A percentile compares a stretch with the other conserved stretches of the same genome.
Conservation (phyloP, 2,888 invertebrate genomes). For the Sepioteuthis lessoniana region DNA sequence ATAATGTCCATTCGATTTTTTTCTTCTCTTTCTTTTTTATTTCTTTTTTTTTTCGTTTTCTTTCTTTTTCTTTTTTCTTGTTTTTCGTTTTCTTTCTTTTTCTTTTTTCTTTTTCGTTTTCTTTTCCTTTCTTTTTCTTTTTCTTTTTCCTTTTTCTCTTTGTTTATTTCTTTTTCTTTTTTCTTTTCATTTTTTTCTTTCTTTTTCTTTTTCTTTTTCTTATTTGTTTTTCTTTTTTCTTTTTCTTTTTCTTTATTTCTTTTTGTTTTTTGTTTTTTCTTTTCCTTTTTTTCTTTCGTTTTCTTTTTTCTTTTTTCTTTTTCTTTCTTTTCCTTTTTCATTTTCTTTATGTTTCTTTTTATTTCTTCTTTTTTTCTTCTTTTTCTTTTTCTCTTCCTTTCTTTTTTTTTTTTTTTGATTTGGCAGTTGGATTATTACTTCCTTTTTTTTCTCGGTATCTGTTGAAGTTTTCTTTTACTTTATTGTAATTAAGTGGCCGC, state of each 20-base stretch:
- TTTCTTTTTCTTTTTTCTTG: not conserved
- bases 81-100: not conserved
- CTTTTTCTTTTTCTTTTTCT: not conserved
- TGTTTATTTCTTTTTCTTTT: not conserved
- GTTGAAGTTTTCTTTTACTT: not conserved
- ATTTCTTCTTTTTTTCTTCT: not conserved
- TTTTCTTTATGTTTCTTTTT: not conserved
- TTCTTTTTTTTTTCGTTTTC: not conserved
- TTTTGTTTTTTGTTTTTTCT: not conserved
- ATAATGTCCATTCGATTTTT: not conserved
- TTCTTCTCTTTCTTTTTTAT: not conserved
- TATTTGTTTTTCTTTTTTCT: not conserved
- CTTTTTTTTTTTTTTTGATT: too few relatives aligned
- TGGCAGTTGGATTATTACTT: not conserved
- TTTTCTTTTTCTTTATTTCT: not conserved
- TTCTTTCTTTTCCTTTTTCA: not conserved
- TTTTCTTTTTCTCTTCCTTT: not conserved
- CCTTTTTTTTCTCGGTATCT: not conserved
- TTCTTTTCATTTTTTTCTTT: not conserved
- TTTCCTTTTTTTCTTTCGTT: not conserved
- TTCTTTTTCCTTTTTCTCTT: not conserved
- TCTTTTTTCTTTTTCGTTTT: not conserved
- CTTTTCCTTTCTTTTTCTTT: not conserved
- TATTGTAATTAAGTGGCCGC: not conserved
- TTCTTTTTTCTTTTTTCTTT: not conserved